phyloP scores from a whole-genome alignment of 2,113 vertebrate genomes.

The Chionodraco myersi region DNA sequence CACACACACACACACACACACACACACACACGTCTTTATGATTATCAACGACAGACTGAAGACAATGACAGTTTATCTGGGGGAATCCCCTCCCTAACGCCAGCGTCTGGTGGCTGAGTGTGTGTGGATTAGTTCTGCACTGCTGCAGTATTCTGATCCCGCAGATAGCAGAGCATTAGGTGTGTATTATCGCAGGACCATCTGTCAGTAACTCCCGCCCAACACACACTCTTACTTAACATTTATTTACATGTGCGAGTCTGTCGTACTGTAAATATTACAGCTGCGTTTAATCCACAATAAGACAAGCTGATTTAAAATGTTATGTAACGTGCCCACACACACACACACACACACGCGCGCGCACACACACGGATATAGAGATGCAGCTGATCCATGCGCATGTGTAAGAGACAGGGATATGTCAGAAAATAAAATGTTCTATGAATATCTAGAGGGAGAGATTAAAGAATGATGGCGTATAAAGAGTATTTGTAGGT shows the following conservation, averaged over 20 bases:
- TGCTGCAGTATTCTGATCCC: conserved; percentile 38
- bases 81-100: conserved; percentile 19
- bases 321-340: conserved; percentile 46
- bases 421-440: background rate
- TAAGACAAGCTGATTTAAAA: conserved; percentile 43
- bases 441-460: background rate
- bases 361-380: background rate
- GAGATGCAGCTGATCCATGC: background rate
- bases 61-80: background rate
- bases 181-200: conserved; percentile 42
- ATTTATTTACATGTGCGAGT: background rate
- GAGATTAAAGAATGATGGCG: conserved; percentile 4
- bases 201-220: conserved; percentile 34
- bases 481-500: too few relatives aligned
- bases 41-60: background rate
- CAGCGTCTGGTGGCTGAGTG: background rate
- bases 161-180: conserved; percentile 44
- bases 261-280: background rate
- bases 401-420: background rate
- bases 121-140: conserved; percentile 50
- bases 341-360: background rate
- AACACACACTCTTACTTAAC: conserved; percentile 16
- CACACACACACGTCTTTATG: background rate
- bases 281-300: conserved; percentile 36
- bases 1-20: too few relatives aligned